phyloP scores from a whole-genome alignment of 2,113 vertebrate species.

The Cyphomyrus discorhynchus region DNA sequence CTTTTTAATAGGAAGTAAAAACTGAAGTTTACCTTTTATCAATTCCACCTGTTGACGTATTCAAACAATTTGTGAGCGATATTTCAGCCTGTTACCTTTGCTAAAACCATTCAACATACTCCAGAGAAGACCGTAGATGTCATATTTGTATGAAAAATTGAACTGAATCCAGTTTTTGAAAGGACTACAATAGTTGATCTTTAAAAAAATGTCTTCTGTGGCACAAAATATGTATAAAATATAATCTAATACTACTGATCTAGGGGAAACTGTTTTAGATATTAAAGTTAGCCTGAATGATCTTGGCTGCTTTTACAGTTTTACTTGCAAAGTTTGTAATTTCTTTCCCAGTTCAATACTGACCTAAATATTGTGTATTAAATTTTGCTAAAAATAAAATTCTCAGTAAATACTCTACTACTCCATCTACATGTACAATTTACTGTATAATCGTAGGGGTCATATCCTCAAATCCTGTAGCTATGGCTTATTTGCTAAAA shows the following conservation, averaged over 20 bases:
- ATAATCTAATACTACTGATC: neutral
- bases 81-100: neutral
- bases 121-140: neutral
- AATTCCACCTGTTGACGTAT: neutral
- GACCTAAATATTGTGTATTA: neutral
- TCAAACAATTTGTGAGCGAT: neutral
- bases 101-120: neutral
- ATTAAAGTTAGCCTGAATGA: neutral
- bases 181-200: neutral
- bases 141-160: neutral
- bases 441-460: neutral
- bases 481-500: constrained; percentile 41
- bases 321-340: neutral
- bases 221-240: constrained; percentile 2
- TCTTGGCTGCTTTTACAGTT: neutral
- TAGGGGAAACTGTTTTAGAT: neutral
- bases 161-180: neutral
- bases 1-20: neutral
- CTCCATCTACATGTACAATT: neutral
- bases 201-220: neutral
- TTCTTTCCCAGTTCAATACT: neutral
- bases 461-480: neutral
- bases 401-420: neutral
- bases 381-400: neutral
- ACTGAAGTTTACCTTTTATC: neutral